These are phyloP conservation scores for Diachasmimorpha longicaudata DNA, from an alignment of 1,140 invertebrate genomes.

Conservation along the genomic window DNA sequence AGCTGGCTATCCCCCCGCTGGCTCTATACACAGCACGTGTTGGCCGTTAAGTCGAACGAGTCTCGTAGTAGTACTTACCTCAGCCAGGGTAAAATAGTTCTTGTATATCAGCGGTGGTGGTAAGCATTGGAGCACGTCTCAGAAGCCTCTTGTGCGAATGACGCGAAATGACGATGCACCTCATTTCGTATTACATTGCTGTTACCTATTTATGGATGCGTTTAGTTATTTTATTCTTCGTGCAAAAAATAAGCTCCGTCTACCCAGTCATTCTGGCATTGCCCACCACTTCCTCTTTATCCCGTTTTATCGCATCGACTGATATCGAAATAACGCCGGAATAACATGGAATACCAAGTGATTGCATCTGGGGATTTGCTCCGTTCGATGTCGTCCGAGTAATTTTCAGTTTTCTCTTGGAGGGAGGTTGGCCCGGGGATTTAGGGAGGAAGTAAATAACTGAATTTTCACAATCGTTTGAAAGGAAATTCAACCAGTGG, in stretches of 20 bases:
- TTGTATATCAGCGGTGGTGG: background rate
- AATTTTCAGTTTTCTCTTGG: background rate
- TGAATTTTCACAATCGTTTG: too few relatives aligned
- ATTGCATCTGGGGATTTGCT: background rate
- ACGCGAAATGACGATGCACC: background rate
- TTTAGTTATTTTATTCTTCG: background rate
- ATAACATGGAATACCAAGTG: background rate
- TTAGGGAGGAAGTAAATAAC: too few relatives aligned
- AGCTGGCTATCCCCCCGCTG: background rate
- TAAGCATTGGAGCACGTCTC: background rate
- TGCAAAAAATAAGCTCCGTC: background rate
- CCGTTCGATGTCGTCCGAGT: background rate
- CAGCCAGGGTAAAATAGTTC: background rate
- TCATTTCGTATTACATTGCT: background rate
- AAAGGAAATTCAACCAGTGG: too few relatives aligned
- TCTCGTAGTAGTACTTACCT: constrained; percentile 8
- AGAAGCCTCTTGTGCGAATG: constrained; percentile 4
- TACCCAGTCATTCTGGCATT: background rate
- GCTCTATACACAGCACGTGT: constrained; percentile 18
- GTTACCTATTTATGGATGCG: background rate
- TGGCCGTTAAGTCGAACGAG: constrained; percentile 14
- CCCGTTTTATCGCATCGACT: background rate
- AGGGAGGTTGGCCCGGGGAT: background rate
- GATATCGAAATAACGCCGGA: background rate
- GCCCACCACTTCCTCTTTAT: background rate